These are phyloP conservation scores for Periparus ater DNA, from an alignment of 2,797 vertebrate species.

Conservation along the genomic window DNA sequence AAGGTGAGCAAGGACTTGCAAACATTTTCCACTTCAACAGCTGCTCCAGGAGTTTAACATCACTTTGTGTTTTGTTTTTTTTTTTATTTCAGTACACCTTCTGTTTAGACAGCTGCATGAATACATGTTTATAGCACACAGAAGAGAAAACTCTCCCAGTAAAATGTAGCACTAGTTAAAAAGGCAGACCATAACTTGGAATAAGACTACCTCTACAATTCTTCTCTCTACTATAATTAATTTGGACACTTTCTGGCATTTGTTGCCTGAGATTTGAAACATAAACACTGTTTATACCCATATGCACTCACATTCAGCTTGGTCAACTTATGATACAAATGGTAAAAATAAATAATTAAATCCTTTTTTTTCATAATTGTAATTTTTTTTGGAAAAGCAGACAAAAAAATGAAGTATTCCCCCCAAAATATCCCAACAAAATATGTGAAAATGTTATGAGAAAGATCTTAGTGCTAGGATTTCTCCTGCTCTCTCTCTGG, in stretches of 20 bases:
- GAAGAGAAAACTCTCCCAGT: neutral
- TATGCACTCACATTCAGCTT: neutral
- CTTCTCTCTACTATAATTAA: neutral
- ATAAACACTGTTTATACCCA: neutral
- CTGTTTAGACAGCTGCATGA: conserved; percentile 11
- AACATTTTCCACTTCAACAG: neutral
- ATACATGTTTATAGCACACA: neutral
- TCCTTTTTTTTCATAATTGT: neutral
- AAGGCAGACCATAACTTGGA: neutral
- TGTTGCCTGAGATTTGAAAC: neutral
- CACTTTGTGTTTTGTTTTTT: neutral
- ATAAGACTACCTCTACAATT: neutral
- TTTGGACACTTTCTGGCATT: neutral
- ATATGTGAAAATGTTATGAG: neutral
- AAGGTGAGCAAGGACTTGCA: neutral
- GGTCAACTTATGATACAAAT: neutral
- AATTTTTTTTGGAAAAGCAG: neutral
- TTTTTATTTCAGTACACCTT: neutral
- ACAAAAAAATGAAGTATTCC: neutral
- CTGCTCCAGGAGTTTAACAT: neutral
- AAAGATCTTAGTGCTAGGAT: neutral
- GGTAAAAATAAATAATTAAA: neutral
- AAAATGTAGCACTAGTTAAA: neutral
- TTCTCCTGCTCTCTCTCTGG: conserved; percentile 49
- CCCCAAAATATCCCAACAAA: neutral